Evolutionary conservation across 2,797 vertebrate species (phyloP), one percentile per base, ranked within the genome.

Genomic region (Acanthiza pusilla): DNA sequence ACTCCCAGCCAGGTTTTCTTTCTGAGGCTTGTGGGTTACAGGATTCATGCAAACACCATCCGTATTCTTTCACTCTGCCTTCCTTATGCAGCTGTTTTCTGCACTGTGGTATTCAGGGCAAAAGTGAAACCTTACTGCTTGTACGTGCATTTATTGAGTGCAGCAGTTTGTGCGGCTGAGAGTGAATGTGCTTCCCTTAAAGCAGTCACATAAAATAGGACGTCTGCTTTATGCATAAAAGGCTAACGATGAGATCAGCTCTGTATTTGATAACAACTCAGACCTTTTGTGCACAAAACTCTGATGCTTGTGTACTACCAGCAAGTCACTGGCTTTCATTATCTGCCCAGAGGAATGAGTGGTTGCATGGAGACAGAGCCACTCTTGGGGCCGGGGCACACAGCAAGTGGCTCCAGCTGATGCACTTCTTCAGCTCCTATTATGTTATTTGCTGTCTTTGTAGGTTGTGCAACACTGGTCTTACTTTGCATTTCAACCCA

Each of bases 141-240:
- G 9, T 13, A 19, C 0, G 0, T 38, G 30, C 21, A 10, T 38
- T 72, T 54, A 47, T 8, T 34, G 68, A 65, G 53, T 12, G 36
- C 27, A 6, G 29, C 1, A 4, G 20, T 16, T 19, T 45, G 18
- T 9, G 23, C 17, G 40, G 29, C 42, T 61, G 47, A 43, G 9
- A 15, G 19, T 25, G 29, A 47, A 15, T 23, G 20, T 0, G 0
- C 13, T 62, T 27, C 43, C 45, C 48, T 60, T 60, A 48, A 40
- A 89, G 45, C 0, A 66, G 55, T 10, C 2, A 0, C 42, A 26
- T 70, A 26, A 88, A 86, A 53, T 2, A 45, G 51, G 18, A 73
- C 13, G 34, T 32, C 13, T 66, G 34, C 55, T 79, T 74, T 40
- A 13, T 15, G 10, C 11, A 14, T 27, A 55, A 23, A 79, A 68